phyloP scores from a whole-genome alignment of 2,113 vertebrate genomes.

The Eurystomus gularis region DNA sequence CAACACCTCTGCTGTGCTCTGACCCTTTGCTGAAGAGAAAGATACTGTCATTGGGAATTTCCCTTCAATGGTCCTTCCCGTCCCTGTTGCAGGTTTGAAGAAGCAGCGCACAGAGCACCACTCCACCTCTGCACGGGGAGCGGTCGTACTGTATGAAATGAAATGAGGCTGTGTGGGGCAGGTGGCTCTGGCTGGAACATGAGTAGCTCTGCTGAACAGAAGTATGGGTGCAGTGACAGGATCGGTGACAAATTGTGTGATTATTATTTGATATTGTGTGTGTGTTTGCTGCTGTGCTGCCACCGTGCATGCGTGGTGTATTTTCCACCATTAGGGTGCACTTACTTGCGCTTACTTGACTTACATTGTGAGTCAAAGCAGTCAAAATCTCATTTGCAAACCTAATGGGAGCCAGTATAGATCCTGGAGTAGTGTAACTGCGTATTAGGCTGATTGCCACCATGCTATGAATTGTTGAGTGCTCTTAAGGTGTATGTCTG shows the following conservation, averaged over 20 bases:
- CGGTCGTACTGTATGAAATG: rapidly evolving
- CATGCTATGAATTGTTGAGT: rapidly evolving
- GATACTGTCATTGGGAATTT: neutral
- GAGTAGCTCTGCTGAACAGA: neutral
- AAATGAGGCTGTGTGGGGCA: rapidly evolving
- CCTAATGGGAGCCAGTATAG: neutral
- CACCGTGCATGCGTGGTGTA: neutral
- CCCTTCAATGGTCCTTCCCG: neutral
- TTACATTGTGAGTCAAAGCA: neutral
- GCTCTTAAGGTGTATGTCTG: neutral
- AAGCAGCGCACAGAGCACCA: rapidly evolving
- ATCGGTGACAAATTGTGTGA: neutral
- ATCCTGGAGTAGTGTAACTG: neutral
- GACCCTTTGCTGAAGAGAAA: neutral
- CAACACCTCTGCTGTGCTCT: neutral
- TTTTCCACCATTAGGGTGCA: neutral
- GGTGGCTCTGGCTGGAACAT: neutral
- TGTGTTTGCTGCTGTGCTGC: neutral
- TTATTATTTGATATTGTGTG: neutral
- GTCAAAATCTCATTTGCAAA: conserved; percentile 27
- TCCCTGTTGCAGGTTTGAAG: neutral
- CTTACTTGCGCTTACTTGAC: neutral
- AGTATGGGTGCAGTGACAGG: neutral
- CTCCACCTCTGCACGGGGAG: neutral
- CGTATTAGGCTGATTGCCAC: rapidly evolving